phyloP scores from a whole-genome alignment of 2,797 vertebrate genomes.

The Triplophysa bombifrons region DNA sequence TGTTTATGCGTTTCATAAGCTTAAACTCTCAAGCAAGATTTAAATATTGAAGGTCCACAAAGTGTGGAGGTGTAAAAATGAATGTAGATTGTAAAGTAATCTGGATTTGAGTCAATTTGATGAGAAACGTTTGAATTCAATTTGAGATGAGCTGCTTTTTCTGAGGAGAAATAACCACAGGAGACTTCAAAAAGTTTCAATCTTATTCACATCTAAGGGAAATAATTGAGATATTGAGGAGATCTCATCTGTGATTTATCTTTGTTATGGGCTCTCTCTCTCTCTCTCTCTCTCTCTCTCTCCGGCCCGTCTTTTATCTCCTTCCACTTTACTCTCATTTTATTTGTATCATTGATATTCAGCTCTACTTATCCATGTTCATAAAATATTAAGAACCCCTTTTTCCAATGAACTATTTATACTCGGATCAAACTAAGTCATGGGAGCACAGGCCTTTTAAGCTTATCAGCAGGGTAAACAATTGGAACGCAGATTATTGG shows the following conservation, averaged over 20 bases:
- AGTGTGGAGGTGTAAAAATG: not conserved
- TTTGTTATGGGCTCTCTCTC: no score
- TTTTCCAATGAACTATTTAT: constrained; percentile 50
- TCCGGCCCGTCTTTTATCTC: constrained; percentile 12
- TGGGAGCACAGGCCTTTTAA: constrained; percentile 41
- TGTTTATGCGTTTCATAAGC: constrained; percentile 10
- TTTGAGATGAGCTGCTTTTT: no score
- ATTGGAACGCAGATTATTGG: constrained; percentile 29
- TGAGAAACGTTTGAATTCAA: no score
- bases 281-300: not conserved
- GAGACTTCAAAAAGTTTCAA: no score
- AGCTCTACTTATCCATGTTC: constrained; percentile 40
- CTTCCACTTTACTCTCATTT: constrained; percentile 33
- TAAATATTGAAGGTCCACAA: not conserved
- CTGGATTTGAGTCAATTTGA: no score
- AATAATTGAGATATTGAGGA: no score
- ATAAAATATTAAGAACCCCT: constrained; percentile 52
- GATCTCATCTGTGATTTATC: no score
- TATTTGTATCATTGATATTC: constrained; percentile 46
- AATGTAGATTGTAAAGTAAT: no score
- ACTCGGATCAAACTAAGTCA: constrained; percentile 37
- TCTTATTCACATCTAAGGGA: not conserved
- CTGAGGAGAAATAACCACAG: no score
- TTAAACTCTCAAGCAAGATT: not conserved
- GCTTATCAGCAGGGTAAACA: constrained; percentile 41